A percentile compares a stretch with the other conserved stretches of the same genome.
Evolutionary conservation across 2,797 vertebrate species (phyloP).

Genomic region (Sphenodon punctatus): DNA sequence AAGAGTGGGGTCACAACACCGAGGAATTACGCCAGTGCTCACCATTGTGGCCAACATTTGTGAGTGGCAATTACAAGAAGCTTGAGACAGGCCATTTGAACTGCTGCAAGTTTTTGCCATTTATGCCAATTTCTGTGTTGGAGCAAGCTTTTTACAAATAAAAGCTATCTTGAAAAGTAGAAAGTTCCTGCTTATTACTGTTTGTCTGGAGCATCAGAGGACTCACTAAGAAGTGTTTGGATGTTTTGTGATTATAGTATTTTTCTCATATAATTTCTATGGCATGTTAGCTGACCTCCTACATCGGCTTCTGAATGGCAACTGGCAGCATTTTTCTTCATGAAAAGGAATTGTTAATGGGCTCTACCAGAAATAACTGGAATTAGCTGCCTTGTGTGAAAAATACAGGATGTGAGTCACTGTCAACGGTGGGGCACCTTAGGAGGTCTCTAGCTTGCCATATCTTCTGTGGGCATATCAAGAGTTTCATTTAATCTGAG

Average conservation of each 20-base stretch:
- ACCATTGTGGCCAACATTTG: neutral
- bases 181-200: constrained; percentile 25
- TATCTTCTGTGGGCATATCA: neutral
- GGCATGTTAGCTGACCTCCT: constrained; percentile 43
- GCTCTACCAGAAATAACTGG: constrained; percentile 67
- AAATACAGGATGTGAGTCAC: constrained; percentile 66
- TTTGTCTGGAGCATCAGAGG: constrained; percentile 23
- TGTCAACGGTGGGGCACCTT: constrained; percentile 56
- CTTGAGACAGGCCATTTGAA: neutral
- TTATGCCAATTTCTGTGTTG: neutral
- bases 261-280: constrained; percentile 59
- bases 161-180: constrained; percentile 2
- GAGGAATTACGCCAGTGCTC: no score
- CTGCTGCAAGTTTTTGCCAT: neutral
- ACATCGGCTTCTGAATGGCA: constrained; percentile 58
- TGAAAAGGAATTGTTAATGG: constrained; percentile 62
- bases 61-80: neutral
- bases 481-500: constrained; percentile 18
- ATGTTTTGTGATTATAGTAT: constrained; percentile 45
- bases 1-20: no score
- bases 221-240: constrained; percentile 46
- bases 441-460: constrained; percentile 29
- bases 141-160: neutral
- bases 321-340: constrained; percentile 58
- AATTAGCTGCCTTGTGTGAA: constrained; percentile 63